A percentile compares a stretch with the other conserved stretches of the same genome.
Evolutionary conservation across 2,888 invertebrate genomes (phyloP).

Genomic region (Andricus curvator): DNA sequence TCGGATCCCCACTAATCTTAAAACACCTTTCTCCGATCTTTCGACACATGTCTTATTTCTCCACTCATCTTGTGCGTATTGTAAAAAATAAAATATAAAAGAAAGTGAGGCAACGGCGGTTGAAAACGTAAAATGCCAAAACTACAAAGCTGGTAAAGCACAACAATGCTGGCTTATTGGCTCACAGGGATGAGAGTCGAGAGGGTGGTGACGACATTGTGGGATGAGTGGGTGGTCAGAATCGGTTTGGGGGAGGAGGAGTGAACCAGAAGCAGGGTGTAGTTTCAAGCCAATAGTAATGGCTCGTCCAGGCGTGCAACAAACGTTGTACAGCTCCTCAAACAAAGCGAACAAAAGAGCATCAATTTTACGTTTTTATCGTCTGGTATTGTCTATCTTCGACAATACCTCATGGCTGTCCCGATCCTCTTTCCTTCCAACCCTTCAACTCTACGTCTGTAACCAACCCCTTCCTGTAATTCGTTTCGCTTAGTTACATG

Average conservation of each 20-base stretch:
- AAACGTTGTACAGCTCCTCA: conserved; percentile 73
- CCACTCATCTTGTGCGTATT: conserved; percentile 15
- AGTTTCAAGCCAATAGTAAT: conserved; percentile 71
- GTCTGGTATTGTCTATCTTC: conserved; percentile 74
- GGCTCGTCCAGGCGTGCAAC: conserved; percentile 73
- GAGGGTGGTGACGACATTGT: conserved; percentile 49
- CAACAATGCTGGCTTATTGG: conserved; percentile 68
- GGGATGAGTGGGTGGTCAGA: conserved; percentile 33
- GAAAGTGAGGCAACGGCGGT: conserved; percentile 17
- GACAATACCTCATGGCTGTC: conserved; percentile 66
- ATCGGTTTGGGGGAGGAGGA: conserved; percentile 42
- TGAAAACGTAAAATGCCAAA: conserved; percentile 54
- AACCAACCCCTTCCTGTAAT: conserved; percentile 49
- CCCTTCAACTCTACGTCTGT: conserved; percentile 48
- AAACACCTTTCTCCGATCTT: neutral
- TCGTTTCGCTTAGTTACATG: conserved; percentile 52
- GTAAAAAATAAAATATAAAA: conserved; percentile 3
- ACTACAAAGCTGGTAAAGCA: conserved; percentile 60
- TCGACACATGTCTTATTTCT: neutral
- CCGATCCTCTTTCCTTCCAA: conserved; percentile 54
- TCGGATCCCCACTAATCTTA: neutral
- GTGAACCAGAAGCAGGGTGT: conserved; percentile 56
- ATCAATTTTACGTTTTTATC: conserved; percentile 78
- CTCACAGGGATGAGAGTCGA: conserved; percentile 54
- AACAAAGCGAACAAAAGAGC: conserved; percentile 76